Base-by-base conservation (phyloP, 92 coral and sea anemone species). In the Palythoa heliodiscus region DNA sequence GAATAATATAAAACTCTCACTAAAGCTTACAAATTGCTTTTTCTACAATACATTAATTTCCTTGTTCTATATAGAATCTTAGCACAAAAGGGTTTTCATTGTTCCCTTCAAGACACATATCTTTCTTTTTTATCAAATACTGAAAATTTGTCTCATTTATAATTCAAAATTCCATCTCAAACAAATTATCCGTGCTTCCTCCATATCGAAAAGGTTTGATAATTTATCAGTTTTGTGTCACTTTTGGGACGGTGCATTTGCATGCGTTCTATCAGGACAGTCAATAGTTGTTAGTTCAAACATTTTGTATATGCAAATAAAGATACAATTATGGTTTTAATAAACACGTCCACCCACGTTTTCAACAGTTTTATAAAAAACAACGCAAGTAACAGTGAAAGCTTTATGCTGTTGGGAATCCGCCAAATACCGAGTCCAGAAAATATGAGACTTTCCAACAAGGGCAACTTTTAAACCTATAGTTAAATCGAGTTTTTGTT, bases 91-190 rank as follows among this genome's bases (percentile, higher is more conserved):
- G 23, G 2, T 47, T 11, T 20, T 50, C 5, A 52, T 29, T 48
- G 60, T 24, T 50, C 55, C 38, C 14, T 74, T 15, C 9, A 39
- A 35, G 50, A 77, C 50, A 47, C 69, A 86, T 57, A 61, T 39
- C 58, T 43, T 11, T 63, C 1, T 29, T 86, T 81, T 88, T 87
- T 90, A 88, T 88, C 77, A 64, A 47, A 90, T 78, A 75, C 60
- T 64, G 78, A 91, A 88, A 85, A 91, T 86, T 76, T 88, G 69
- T 82, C 89, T 43, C 91, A 91, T 91, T 81, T 61, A 91, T 88
- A 88, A 91, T 91, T 91, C 78, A 86, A 76, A 76, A 77, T 89
- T 77, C 73, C 78, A 67, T 85, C 89, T 88, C 86, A 78, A 61
- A 55, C 88, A 75, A 80, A 87, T 79, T 87, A 87, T 75, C 83